phyloP scores from a whole-genome alignment of 1,140 invertebrate genomes.

The Magallana angulata region DNA sequence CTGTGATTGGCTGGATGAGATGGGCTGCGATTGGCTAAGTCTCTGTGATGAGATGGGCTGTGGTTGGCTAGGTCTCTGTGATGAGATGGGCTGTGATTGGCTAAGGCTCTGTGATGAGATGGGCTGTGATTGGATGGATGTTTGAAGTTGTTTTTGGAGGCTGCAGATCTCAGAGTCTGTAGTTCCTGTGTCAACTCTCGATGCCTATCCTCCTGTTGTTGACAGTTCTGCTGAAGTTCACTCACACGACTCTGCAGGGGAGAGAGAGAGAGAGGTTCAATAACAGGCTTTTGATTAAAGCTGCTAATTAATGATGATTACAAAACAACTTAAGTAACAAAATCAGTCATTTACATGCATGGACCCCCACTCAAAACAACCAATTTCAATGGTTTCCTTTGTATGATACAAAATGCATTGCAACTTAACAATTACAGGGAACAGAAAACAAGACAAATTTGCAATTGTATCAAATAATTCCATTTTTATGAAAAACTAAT shows the following conservation, averaged over 20 bases:
- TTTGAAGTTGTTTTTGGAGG: conserved; percentile 54
- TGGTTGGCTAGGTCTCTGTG: conserved; percentile 45
- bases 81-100: conserved; percentile 34
- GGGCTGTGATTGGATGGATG: conserved; percentile 54
- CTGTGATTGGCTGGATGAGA: conserved; percentile 43
- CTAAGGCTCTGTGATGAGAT: conserved; percentile 17
- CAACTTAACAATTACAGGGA: no score
- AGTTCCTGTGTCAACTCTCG: conserved; percentile 93
- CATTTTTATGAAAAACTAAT: no score
- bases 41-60: conserved; percentile 40
- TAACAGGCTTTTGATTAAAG: no score
- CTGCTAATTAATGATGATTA: no score
- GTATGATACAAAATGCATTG: no score
- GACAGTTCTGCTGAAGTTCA: conserved; percentile 80
- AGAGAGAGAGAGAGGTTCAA: neutral
- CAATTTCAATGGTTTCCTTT: no score
- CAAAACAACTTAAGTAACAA: no score
- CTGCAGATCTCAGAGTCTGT: conserved; percentile 77
- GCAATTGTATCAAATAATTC: no score
- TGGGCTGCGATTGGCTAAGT: conserved; percentile 29
- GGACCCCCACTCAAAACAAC: no score
- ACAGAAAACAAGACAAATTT: no score
- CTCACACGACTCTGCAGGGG: conserved; percentile 59
- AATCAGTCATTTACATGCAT: no score
- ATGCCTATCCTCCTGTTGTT: conserved; percentile 92